Conservation (phyloP, 2,113 vertebrate species). For the Paramisgurnus dabryanus region DNA sequence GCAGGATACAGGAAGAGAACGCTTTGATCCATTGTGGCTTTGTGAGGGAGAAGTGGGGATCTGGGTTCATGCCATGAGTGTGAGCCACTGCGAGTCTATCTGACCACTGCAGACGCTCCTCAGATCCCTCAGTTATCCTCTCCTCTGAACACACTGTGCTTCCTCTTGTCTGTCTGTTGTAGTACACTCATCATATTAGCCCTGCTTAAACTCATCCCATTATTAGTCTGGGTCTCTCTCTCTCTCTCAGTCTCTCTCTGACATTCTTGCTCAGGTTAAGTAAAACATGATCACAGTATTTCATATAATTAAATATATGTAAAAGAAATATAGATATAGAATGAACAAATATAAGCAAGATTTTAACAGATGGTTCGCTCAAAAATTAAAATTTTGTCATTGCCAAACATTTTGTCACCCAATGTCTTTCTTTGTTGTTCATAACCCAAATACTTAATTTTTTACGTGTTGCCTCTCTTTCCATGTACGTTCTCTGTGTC, state of each 20-base stretch:
- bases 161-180: conserved; percentile 27
- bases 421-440: too few relatives aligned
- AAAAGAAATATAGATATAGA: too few relatives aligned
- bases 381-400: too few relatives aligned
- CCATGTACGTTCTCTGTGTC: too few relatives aligned
- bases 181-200: conserved; percentile 24
- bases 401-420: too few relatives aligned
- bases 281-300: neutral
- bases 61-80: conserved; percentile 20
- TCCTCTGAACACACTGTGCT: conserved; percentile 6
- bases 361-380: too few relatives aligned
- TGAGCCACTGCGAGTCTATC: conserved; percentile 20
- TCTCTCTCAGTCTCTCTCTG: neutral
- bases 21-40: conserved; percentile 53
- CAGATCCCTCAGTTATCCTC: conserved; percentile 57
- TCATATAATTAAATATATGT: too few relatives aligned
- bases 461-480: too few relatives aligned
- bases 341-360: too few relatives aligned
- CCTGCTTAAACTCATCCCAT: neutral
- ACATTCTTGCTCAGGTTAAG: neutral
- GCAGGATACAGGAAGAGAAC: conserved; percentile 60
- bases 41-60: conserved; percentile 8
- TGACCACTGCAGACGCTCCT: conserved; percentile 20
- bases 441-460: too few relatives aligned
- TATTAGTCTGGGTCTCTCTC: neutral